Percentiles rank a stretch among this genome's conserved stretches.
Conservation (phyloP, 2,797 vertebrate genomes). For the Tachyglossus aculeatus region DNA sequence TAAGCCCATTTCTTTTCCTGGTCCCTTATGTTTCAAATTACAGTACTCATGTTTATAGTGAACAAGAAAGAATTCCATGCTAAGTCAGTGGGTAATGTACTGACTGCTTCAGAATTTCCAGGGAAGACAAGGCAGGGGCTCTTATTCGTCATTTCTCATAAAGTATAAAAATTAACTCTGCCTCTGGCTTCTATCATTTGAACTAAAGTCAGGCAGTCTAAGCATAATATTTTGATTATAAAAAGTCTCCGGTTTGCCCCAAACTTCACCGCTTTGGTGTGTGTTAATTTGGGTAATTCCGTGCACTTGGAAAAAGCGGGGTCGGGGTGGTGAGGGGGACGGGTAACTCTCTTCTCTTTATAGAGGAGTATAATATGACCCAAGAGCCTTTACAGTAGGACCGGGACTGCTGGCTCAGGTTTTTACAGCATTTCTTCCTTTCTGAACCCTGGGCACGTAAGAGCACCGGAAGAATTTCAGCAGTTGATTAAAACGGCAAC, state of each 20-base stretch:
- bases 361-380: not conserved
- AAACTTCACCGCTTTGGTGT: conserved; percentile 42
- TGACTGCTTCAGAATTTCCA: conserved; percentile 48
- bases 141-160: conserved; percentile 58
- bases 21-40: no score
- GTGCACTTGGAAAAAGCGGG: not conserved
- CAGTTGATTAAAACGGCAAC: conserved; percentile 79
- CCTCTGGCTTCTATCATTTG: conserved; percentile 73
- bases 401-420: conserved; percentile 57
- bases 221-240: conserved; percentile 66
- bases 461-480: conserved; percentile 72
- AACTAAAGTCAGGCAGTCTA: conserved; percentile 61
- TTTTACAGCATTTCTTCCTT: conserved; percentile 54
- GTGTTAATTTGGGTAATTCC: not conserved
- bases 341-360: not conserved
- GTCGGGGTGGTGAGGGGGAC: not conserved
- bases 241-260: conserved; percentile 65
- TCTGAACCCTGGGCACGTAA: conserved; percentile 66
- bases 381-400: conserved; percentile 48
- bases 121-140: conserved; percentile 25
- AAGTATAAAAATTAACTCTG: conserved; percentile 57
- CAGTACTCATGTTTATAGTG: conserved; percentile 18
- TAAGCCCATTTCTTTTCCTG: no score
- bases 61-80: conserved; percentile 3
- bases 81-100: conserved; percentile 10